phyloP scores from a whole-genome alignment of 2,113 vertebrate genomes.

The Mormyrus iriodes region DNA sequence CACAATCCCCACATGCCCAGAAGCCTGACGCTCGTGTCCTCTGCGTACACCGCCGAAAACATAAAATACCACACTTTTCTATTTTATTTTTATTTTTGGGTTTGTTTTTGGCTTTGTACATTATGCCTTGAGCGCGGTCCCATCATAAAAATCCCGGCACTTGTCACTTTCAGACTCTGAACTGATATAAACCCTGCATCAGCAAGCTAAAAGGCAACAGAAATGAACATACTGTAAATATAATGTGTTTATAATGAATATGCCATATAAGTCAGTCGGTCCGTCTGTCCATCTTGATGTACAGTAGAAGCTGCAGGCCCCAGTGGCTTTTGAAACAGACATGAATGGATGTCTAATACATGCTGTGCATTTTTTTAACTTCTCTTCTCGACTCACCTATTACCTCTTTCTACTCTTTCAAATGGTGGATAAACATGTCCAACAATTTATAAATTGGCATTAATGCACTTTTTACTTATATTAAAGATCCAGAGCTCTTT shows the following conservation, averaged over 20 bases:
- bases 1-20: background rate
- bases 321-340: background rate
- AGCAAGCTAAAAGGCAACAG: too few relatives aligned
- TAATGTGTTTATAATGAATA: too few relatives aligned
- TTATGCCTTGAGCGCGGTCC: too few relatives aligned
- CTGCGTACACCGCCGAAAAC: background rate
- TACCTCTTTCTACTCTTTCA: background rate
- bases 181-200: too few relatives aligned
- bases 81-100: background rate
- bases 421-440: background rate
- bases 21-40: background rate
- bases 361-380: background rate
- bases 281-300: background rate
- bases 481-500: too few relatives aligned
- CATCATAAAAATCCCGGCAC: too few relatives aligned
- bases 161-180: too few relatives aligned
- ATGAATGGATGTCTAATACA: background rate
- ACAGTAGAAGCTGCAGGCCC: background rate
- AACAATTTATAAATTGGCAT: background rate
- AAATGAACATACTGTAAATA: too few relatives aligned
- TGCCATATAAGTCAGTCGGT: too few relatives aligned
- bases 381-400: background rate
- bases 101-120: too few relatives aligned
- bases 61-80: background rate
- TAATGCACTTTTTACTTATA: background rate